Evolutionary conservation across 2,797 vertebrate genomes (phyloP), one percentile per base, ranked within the genome.

Genomic region (Chaetophractus vellerosus): DNA sequence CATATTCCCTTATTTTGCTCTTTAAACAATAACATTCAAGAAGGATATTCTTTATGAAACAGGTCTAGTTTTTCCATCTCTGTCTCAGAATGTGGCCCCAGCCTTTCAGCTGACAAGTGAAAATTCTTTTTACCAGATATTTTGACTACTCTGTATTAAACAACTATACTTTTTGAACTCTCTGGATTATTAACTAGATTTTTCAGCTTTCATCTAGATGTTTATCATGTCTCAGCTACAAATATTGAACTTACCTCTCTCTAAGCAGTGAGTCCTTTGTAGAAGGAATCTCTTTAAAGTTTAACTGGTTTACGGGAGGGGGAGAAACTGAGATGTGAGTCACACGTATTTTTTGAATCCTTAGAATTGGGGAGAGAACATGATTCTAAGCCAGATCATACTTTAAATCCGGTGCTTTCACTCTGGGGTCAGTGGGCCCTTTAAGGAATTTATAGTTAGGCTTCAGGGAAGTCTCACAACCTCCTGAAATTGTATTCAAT

Each of bases 11-110:
- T 82, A 71, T 93, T 96, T 96, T 78, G 45, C 55, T 72, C 45
- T 94, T 95, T 85, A 66, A 95, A 94, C 38, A 85, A 94, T 96
- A 96, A 92, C 94, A 92, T 82, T 76, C 21, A 36, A 75, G 41
- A 96, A 52, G 12, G 6, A 26, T 63, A 55, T 69, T 79, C 64
- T 94, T 0, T 76, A 52, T 88, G 72, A n/a, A 87, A 23, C 52
- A 90, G 79, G 78, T 82, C 26, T 36, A 74, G 21, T 68, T 92
- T 93, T 64, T 79, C 21, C 52, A 11, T 75, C 23, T 82, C 28
- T 52, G 5, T 74, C 75, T 93, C 36, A 92, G 74, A 61, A 72
- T 66, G 33, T 94, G 52, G 91, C 50, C n/a, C 24, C 23, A 82
- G 69, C 88, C 55, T 71, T 72, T 63, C 8, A 55, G 19, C 41